Evolutionary conservation across 2,888 invertebrate genomes (phyloP), one percentile per base, ranked within the genome.

Genomic region (Drosophila falleni): DNA sequence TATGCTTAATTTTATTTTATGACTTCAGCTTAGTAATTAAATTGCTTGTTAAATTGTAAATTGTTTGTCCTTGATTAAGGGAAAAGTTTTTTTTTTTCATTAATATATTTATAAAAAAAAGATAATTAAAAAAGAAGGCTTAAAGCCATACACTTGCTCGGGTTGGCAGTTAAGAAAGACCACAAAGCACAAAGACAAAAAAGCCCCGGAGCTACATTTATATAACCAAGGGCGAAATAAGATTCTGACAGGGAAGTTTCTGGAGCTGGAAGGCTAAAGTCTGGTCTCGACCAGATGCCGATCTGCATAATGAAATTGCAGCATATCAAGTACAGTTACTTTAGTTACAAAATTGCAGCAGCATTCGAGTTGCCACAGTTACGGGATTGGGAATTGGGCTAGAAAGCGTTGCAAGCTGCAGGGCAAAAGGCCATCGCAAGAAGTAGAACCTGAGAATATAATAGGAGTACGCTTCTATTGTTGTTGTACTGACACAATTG

Each of bases 241-340:
- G 15, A 50, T 26, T 15, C 35, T 44, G 4, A 23, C 33, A 26
- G 65, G 67, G 62, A 72, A 47, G 33, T 64, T 50, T 41, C 51
- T 60, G 51, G 16, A 47, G 54, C 60, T 67, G 39, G 46, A 42
- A 59, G 51, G 68, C 72, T 44, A 23, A 37, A n/a, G 23, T 50
- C 9, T 2, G 62, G 49, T 41, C 59, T 62, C 47, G 33, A 60
- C 65, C 68, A 66, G 71, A 61, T 69, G 86, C 69, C 83, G 78
- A 86, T 86, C 83, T 86, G 83, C 81, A 78, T 86, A 86, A 86
- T 83, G 71, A 78, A 80, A 83, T 78, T 69, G 63, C 72, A 41
- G 81, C 61, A 58, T 71, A 81, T 73, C 71, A 80, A 55, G 85
- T 70, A 83, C 83, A 80, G 83, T 83, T 86, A 83, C 62, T 63